Evolutionary conservation across 30 jellyfish, hydroid and myxozoan genomes (phyloP), one percentile per base, ranked within the genome.

Genomic region (Aurelia sp.): DNA sequence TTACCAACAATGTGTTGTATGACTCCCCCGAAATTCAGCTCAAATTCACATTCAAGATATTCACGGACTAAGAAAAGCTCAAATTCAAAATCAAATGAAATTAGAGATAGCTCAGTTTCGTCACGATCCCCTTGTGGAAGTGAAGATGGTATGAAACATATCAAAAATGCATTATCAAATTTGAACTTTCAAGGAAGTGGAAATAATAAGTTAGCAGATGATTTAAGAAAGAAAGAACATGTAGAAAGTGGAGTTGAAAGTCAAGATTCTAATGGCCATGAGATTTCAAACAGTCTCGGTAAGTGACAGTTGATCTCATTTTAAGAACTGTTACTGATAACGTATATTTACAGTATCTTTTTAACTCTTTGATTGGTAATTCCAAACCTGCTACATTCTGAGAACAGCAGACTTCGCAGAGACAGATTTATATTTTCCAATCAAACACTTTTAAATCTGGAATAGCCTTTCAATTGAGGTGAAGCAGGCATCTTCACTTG

Each of bases 211-310:
- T 78, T 65, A 61, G 66, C 72, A 15, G 77, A 86, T 41, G 88
- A 79, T 20, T 41, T 48, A 51, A 76, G 58, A 35, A 76, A 61
- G 73, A 58, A 40, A 50, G 96, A 87, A 33, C 85, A 77, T 44
- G 89, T 79, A 15, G 98, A 93, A 62, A 93, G 98, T 64, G 98
- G 98, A 3, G 90, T 93, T 18, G 98, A 92, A 65, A 92, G 98
- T 70, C 97, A 93, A 83, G 97, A 88, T 67, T 92, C 98, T n/a
- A 86, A 92, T 55, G 95, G 90, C 11, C 91, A 92, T 61, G 96
- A 85, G 19, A 53, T 82, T 6, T 73, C 93, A 61, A 74, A 84
- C 68, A 84, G 93, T 61, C 81, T 74, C 13, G 88, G 93, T 73
- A 44, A 62, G 92, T 44, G 55, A 6, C 55, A 44, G 55, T 44